These are phyloP conservation scores for Colius striatus DNA, from an alignment of 2,113 vertebrate species.

Conservation along the genomic window DNA sequence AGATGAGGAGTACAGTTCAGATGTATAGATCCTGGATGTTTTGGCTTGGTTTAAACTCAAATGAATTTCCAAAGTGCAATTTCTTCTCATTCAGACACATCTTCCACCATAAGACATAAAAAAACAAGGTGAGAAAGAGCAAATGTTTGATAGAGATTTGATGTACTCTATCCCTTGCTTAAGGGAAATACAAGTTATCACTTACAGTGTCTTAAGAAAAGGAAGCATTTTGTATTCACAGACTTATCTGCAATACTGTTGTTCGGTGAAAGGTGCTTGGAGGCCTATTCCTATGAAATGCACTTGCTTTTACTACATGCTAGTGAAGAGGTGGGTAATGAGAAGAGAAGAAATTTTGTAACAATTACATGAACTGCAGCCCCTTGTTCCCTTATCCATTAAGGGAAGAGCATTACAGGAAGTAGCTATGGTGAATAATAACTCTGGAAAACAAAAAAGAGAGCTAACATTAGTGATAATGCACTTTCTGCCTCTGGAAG, in stretches of 20 bases:
- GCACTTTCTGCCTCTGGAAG: constrained; percentile 32
- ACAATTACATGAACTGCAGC: constrained; percentile 48
- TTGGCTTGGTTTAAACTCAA: neutral
- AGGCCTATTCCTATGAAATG: neutral
- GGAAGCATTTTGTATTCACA: neutral
- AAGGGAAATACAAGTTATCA: neutral
- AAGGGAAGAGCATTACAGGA: constrained; percentile 50
- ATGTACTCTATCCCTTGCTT: neutral
- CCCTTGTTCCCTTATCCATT: constrained; percentile 42
- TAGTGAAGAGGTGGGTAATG: constrained; percentile 33
- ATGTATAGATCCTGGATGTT: neutral
- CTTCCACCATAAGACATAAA: neutral
- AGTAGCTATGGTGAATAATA: constrained; percentile 53
- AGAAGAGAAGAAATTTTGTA: constrained; percentile 46
- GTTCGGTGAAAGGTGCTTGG: neutral
- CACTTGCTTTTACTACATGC: constrained; percentile 7
- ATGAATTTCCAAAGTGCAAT: neutral
- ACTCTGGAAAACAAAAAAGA: constrained; percentile 49
- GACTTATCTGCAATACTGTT: neutral
- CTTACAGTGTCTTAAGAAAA: neutral
- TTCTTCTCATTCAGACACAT: neutral
- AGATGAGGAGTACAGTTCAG: neutral
- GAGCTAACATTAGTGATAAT: constrained; percentile 66
- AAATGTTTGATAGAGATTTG: neutral
- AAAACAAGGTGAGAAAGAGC: neutral